Evolutionary conservation across 23 tunicate species (phyloP).

Genomic region (Clavelina lepadiformis): DNA sequence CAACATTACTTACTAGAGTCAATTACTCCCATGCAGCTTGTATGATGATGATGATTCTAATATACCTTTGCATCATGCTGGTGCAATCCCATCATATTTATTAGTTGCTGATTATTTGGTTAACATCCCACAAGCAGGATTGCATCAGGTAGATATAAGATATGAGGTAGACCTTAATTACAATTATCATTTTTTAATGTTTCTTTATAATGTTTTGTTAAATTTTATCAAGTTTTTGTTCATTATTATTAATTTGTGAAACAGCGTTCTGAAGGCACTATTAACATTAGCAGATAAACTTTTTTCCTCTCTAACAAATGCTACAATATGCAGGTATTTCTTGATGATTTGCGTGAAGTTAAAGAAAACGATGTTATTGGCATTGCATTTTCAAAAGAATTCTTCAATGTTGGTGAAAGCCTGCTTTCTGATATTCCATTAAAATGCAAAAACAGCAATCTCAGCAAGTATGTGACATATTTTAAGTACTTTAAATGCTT

Average conservation of each 20-base stretch:
- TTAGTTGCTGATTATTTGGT: conserved; percentile 4
- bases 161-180: too few relatives aligned
- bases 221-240: neutral
- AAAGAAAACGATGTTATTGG: conserved; percentile 37
- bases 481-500: too few relatives aligned
- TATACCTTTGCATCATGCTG: neutral
- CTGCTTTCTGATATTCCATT: conserved; percentile 15
- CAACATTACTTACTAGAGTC: neutral
- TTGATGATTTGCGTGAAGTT: conserved; percentile 4
- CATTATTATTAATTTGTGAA: neutral
- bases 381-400: conserved; percentile 7
- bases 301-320: too few relatives aligned
- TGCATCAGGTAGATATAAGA: too few relatives aligned
- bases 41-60: neutral
- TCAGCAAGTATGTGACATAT: conserved; percentile 45
- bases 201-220: too few relatives aligned
- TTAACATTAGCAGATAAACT: too few relatives aligned
- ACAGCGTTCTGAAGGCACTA: too few relatives aligned
- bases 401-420: neutral
- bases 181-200: too few relatives aligned
- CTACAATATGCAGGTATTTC: conserved; percentile 21
- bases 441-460: conserved; percentile 14
- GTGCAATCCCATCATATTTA: neutral
- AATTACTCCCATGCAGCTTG: conserved; percentile 14
- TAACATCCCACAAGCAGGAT: too few relatives aligned